Evolutionary conservation across 1,140 invertebrate species (phyloP).

Genomic region (Homarus americanus): DNA sequence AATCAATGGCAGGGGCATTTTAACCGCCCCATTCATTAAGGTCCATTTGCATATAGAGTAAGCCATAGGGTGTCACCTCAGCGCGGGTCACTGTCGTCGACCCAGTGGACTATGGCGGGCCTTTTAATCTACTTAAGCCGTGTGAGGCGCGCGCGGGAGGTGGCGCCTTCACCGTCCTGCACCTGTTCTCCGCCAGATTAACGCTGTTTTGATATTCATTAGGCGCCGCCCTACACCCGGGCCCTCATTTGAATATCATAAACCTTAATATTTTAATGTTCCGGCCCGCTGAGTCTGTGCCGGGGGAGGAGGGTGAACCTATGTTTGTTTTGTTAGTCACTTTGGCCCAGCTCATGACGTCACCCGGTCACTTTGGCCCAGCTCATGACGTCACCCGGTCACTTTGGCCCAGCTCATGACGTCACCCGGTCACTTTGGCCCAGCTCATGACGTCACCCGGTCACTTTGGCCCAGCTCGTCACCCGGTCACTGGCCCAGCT

Average conservation of each 20-base stretch:
- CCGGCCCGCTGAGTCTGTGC: neutral
- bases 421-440: too few species aligned
- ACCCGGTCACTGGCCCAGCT: too few species aligned
- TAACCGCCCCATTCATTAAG: neutral
- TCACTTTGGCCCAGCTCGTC: too few species aligned
- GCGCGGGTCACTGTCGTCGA: neutral
- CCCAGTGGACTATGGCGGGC: too few species aligned
- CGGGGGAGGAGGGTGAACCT: neutral
- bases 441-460: too few species aligned
- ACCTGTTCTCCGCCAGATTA: neutral
- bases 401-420: too few species aligned
- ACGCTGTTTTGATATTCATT: slow-evolving; percentile 13
- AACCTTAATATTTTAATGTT: neutral
- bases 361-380: too few species aligned
- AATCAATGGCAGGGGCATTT: slow-evolving; percentile 8
- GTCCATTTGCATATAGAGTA: slow-evolving; percentile 6
- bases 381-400: too few species aligned
- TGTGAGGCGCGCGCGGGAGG: neutral
- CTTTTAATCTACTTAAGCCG: neutral
- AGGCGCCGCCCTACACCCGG: neutral
- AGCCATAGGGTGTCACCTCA: slow-evolving; percentile 6
- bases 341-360: too few species aligned
- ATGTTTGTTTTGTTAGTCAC: too few species aligned
- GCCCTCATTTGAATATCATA: neutral
- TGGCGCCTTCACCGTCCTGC: neutral